These are phyloP conservation scores for Prinia subflava DNA, from an alignment of 2,113 vertebrate genomes.

Conservation along the genomic window DNA sequence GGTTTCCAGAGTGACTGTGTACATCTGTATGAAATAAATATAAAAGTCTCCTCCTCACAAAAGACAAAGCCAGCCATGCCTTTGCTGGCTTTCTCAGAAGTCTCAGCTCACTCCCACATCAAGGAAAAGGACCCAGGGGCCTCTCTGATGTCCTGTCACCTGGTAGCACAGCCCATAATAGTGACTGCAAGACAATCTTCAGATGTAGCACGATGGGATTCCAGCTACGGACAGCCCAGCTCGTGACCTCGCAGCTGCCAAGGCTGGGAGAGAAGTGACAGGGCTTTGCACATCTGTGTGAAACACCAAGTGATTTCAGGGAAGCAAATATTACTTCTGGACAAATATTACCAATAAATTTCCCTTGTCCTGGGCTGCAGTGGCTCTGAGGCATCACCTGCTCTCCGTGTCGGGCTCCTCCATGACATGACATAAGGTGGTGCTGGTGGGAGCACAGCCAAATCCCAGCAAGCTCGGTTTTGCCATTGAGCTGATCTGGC, in stretches of 20 bases:
- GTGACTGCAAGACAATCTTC: neutral
- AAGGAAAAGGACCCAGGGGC: neutral
- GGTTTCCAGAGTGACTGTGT: neutral
- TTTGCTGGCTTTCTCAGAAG: neutral
- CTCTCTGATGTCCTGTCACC: neutral
- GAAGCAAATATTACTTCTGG: neutral
- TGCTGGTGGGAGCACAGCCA: too few relatives aligned
- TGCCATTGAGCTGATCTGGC: neutral
- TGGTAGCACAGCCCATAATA: neutral
- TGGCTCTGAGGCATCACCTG: neutral
- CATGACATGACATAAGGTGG: neutral
- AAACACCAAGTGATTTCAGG: neutral
- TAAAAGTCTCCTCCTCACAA: neutral
- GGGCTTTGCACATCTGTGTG: accelerated
- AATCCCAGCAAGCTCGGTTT: accelerated
- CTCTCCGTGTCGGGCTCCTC: accelerated
- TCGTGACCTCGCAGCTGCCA: accelerated
- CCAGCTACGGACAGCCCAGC: neutral
- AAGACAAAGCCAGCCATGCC: neutral
- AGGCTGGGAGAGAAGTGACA: neutral
- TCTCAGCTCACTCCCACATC: neutral
- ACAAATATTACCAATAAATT: neutral
- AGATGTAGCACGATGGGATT: accelerated
- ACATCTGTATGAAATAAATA: neutral
- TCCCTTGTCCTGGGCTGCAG: too few relatives aligned